Evolutionary conservation across 1,140 invertebrate species (phyloP).

Genomic region (Drosophila miranda): DNA sequence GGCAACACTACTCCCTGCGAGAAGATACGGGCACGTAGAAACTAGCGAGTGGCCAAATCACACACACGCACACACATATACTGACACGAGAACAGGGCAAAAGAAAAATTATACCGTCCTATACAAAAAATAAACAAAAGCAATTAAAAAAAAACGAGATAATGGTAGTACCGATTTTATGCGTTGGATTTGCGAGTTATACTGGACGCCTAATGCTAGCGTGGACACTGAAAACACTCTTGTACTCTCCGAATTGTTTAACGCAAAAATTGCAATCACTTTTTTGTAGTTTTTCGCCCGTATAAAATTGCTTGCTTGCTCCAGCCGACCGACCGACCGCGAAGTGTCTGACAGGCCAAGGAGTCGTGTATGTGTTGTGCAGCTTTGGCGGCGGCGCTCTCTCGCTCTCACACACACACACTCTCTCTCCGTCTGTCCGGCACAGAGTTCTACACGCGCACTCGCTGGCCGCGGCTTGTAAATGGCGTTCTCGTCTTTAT

Average conservation of each 20-base stretch:
- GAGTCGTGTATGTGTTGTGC: slow-evolving; percentile 72
- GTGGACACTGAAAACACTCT: slow-evolving; percentile 25
- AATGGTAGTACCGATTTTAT: slow-evolving; percentile 68
- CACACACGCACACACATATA: slow-evolving; percentile 40
- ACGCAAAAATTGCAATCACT: slow-evolving; percentile 53
- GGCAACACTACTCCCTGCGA: slow-evolving; percentile 41
- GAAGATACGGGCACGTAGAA: slow-evolving; percentile 68
- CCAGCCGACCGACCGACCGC: slow-evolving; percentile 66
- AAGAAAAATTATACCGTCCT: slow-evolving; percentile 73
- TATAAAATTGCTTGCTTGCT: slow-evolving; percentile 63
- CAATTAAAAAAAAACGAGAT: slow-evolving; percentile 74
- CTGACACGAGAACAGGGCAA: slow-evolving; percentile 64
- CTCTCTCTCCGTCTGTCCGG: slow-evolving; percentile 40
- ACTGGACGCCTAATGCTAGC: slow-evolving; percentile 31
- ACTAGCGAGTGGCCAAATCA: slow-evolving; percentile 62
- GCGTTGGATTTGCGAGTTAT: slow-evolving; percentile 57
- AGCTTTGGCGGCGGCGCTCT: slow-evolving; percentile 56
- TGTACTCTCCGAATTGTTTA: slow-evolving; percentile 20
- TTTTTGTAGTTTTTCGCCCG: slow-evolving; percentile 67
- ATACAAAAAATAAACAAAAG: slow-evolving; percentile 81
- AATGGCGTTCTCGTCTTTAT: slow-evolving; percentile 73
- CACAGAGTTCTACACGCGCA: slow-evolving; percentile 46
- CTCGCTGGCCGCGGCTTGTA: slow-evolving; percentile 57
- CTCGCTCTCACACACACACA: slow-evolving; percentile 35
- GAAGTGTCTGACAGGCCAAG: slow-evolving; percentile 64